Base-by-base conservation (phyloP, 1,140 invertebrate species). In the Triops longicaudatus region DNA sequence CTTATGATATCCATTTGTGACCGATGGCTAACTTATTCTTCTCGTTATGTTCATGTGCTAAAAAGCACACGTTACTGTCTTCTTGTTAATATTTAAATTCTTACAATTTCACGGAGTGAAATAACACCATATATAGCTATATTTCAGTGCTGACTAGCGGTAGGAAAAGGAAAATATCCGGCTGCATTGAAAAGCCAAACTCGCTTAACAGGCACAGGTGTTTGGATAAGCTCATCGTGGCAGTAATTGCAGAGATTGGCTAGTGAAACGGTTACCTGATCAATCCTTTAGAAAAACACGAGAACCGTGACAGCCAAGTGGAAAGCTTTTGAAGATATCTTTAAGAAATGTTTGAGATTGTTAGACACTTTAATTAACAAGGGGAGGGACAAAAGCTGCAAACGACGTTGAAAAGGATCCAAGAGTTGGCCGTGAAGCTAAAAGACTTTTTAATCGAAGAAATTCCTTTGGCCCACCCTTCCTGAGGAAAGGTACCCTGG, bases 1-100 rank as follows among this genome's bases (percentile, higher is more conserved):
- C 50, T 63, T 63, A 37, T 37, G 50, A 63, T n/a, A 63, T 63
- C 50, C 50, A 63, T 63, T 63, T 63, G 50, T 22, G 50, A 63
- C 14, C 50, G 50, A 22, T 63, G 17, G 50, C 17, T 6, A 22
- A 22, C 14, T 22, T 22, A 63, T 6, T 22, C 9, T 63, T 9
- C 50, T 22, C 50, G 31, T 14, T 63, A 10, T 63, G 50, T 17
- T 22, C 14, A n/a, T n/a, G n/a, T 22, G 50, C 31, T 63, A 63
- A n/a, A 63, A 6, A 63, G 17, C 22, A 22, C 50, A 17, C 10
- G 50, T 14, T n/a, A 63, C 22, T 63, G 50, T 63, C 50, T 14
- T 63, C 4, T 63, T 63, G 14, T 63, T 63, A 22, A 63, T 63
- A 37, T 37, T 37, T 37, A 37, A 37, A 37, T 37, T 37, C 50